Conservation (phyloP, 2,113 vertebrate genomes). For the Oenanthe oenanthe region DNA sequence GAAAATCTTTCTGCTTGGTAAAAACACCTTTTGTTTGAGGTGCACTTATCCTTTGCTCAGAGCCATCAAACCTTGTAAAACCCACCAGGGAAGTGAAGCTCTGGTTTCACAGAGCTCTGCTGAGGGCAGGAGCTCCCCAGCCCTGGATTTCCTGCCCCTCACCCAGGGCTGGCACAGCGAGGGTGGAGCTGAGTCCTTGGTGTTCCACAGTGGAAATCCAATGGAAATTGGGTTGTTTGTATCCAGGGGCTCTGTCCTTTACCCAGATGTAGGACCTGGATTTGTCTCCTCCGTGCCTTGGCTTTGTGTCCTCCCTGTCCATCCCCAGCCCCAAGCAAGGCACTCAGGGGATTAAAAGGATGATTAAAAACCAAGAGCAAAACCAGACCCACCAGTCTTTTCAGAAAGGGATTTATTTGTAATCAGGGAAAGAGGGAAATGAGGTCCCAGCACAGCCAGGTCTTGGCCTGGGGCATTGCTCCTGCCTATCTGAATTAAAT, state of each 20-base stretch:
- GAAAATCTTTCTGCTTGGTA: no score
- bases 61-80: no score
- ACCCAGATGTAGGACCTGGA: neutral
- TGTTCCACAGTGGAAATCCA: neutral
- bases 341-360: neutral
- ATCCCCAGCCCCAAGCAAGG: neutral
- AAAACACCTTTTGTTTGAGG: no score
- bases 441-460: neutral
- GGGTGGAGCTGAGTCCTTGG: neutral
- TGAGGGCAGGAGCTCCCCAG: no score
- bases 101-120: no score
- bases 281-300: no score
- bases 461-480: neutral
- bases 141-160: neutral
- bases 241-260: neutral
- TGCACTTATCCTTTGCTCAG: no score
- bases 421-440: conserved; percentile 9
- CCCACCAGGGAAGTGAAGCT: no score
- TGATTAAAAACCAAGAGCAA: conserved; percentile 5
- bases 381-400: neutral
- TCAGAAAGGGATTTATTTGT: conserved; percentile 22
- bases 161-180: neutral
- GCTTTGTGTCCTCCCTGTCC: neutral
- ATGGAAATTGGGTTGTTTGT: neutral
- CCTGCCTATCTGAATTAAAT: neutral